phyloP scores from a whole-genome alignment of 2,113 vertebrate species.

The Sceloporus tristichus region DNA sequence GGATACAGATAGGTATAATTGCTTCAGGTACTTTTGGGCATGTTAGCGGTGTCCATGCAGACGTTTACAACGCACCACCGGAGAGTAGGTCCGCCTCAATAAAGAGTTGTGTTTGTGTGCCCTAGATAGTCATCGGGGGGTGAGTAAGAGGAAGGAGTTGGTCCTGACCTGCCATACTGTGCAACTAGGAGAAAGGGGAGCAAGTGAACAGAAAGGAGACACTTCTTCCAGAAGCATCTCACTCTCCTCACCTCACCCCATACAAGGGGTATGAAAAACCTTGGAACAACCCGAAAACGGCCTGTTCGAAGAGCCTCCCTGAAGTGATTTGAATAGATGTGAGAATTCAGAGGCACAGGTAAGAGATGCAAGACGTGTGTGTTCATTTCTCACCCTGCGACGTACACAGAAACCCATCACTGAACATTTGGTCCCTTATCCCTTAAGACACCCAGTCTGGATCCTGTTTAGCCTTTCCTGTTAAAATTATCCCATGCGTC shows the following conservation, averaged over 20 bases:
- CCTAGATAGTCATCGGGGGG: too few species aligned
- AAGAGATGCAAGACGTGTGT: constrained; percentile 71
- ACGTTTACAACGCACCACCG: not conserved
- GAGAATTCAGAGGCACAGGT: too few species aligned
- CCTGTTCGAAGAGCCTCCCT: constrained; percentile 77
- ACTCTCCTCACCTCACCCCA: too few species aligned
- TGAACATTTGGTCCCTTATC: constrained; percentile 82
- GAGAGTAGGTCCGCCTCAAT: not conserved
- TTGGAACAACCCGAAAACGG: not conserved
- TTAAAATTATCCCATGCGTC: constrained; percentile 72
- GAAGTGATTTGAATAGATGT: constrained; percentile 79
- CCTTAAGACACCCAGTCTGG: constrained; percentile 38
- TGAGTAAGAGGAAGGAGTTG: too few species aligned
- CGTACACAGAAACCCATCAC: constrained; percentile 62
- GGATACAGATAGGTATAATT: constrained; percentile 77
- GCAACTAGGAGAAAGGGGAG: not conserved
- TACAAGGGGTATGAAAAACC: not conserved
- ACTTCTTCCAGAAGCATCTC: not conserved
- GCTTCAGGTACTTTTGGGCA: not conserved
- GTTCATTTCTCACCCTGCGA: constrained; percentile 77
- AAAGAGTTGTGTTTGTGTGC: not conserved
- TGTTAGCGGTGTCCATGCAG: not conserved
- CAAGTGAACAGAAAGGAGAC: not conserved
- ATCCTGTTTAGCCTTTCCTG: constrained; percentile 72
- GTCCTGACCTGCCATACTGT: accelerated